Conservation (phyloP, 1,140 invertebrate genomes). For the Musca domestica region DNA sequence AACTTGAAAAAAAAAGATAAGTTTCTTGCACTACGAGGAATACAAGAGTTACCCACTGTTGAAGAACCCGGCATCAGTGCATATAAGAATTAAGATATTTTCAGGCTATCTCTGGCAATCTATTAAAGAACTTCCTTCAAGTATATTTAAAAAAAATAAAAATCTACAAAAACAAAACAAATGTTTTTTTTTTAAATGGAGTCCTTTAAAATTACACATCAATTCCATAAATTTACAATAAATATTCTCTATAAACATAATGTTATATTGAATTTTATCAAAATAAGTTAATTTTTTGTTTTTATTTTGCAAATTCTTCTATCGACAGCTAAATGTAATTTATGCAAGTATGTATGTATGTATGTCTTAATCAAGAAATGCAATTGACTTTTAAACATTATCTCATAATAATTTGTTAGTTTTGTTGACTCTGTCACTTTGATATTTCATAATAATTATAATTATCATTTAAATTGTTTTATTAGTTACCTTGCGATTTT, state of each 20-base stretch:
- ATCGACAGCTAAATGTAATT: slow-evolving; percentile 3
- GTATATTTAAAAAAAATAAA: no score
- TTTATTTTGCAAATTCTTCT: slow-evolving; percentile 20
- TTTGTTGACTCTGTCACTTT: not conserved
- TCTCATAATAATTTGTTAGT: not conserved
- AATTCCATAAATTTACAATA: no score
- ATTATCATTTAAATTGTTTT: slow-evolving; percentile 8
- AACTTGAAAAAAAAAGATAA: no score
- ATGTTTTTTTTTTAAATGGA: not conserved
- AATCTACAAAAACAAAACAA: no score
- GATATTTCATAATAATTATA: not conserved
- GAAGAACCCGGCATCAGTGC: no score
- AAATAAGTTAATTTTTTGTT: slow-evolving; percentile 19
- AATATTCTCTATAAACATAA: no score
- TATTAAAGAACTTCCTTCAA: not conserved
- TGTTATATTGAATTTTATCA: no score
- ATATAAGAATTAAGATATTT: no score
- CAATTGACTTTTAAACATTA: slow-evolving; percentile 20
- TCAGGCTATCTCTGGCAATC: no score
- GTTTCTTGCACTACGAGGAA: no score
- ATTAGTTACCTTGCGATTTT: not conserved
- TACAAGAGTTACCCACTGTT: no score
- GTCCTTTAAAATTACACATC: no score
- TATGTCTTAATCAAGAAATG: slow-evolving; percentile 19
- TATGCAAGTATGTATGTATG: not conserved